Evolutionary conservation across 1,140 invertebrate genomes (phyloP).

Genomic region (Nebria ingens): DNA sequence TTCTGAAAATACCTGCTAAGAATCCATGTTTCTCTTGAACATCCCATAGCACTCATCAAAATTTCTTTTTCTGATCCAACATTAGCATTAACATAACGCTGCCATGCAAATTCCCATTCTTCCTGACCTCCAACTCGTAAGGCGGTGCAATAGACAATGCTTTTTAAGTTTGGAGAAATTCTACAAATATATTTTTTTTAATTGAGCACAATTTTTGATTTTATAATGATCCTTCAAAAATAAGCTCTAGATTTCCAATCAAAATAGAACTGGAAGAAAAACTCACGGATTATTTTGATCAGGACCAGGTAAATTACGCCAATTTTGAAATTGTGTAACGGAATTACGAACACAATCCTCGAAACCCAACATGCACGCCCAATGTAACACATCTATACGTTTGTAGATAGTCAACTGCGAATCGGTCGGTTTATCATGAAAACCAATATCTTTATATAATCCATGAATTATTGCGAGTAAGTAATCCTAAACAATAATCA

Average conservation of each 20-base stretch:
- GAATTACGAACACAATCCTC: constrained; percentile 57
- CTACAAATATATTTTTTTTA: constrained; percentile 34
- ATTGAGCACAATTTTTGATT: constrained; percentile 16
- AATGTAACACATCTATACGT: constrained; percentile 54
- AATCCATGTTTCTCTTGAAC: constrained; percentile 65
- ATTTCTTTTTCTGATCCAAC: constrained; percentile 66
- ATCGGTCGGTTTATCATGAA: constrained; percentile 47
- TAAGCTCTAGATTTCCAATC: too few relatives aligned
- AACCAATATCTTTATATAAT: constrained; percentile 56
- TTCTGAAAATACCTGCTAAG: constrained; percentile 47
- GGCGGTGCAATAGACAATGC: constrained; percentile 74
- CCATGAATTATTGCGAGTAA: constrained; percentile 48
- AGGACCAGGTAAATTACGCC: constrained; percentile 57
- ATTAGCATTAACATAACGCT: constrained; percentile 58
- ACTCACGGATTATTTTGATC: constrained; percentile 63
- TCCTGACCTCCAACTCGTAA: constrained; percentile 64
- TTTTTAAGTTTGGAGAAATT: constrained; percentile 70
- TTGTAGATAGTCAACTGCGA: constrained; percentile 55
- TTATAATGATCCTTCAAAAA: too few relatives aligned
- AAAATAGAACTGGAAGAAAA: constrained; percentile 7
- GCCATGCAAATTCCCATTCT: constrained; percentile 80
- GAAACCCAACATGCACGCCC: constrained; percentile 60
- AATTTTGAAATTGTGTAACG: constrained; percentile 55
- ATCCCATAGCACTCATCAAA: constrained; percentile 65
- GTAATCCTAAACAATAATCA: constrained; percentile 59